A percentile compares a stretch with the other conserved stretches of the same genome.
Evolutionary conservation across 2,113 vertebrate genomes (phyloP).

Genomic region (Amblyornis subalaris): DNA sequence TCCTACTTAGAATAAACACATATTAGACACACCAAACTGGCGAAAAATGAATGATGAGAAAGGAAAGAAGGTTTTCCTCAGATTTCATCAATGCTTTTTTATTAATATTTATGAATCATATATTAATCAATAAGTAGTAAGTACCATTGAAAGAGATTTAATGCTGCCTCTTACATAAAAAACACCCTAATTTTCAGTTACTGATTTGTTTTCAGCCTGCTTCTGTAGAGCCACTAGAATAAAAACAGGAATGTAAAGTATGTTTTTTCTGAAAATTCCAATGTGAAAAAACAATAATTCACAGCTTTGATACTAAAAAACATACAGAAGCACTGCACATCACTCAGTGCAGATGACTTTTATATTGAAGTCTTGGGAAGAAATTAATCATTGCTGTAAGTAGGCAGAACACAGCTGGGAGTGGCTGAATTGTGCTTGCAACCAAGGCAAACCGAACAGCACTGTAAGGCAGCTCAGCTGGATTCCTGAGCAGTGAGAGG

Average conservation of each 20-base stretch:
- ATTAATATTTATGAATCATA: background rate
- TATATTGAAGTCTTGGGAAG: background rate
- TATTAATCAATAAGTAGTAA: background rate
- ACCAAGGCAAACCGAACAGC: background rate
- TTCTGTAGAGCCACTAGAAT: background rate
- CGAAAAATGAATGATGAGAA: background rate
- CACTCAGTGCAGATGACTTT: background rate
- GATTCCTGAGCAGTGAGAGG: background rate
- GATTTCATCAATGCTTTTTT: background rate
- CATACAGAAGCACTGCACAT: background rate
- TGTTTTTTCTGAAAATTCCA: background rate
- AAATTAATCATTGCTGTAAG: slow-evolving; percentile 44
- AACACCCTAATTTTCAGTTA: background rate
- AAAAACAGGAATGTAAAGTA: background rate
- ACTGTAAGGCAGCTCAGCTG: slow-evolving; percentile 31
- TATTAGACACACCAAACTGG: background rate
- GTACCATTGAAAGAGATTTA: background rate
- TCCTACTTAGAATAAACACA: background rate
- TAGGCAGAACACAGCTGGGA: slow-evolving; percentile 37
- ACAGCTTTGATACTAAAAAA: background rate
- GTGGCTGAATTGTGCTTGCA: slow-evolving; percentile 26
- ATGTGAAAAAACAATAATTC: background rate
- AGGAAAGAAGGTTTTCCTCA: background rate
- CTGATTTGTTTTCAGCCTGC: background rate
- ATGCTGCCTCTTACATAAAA: background rate